Evolutionary conservation across 2,888 invertebrate species (phyloP).

Genomic region (Troides helena): DNA sequence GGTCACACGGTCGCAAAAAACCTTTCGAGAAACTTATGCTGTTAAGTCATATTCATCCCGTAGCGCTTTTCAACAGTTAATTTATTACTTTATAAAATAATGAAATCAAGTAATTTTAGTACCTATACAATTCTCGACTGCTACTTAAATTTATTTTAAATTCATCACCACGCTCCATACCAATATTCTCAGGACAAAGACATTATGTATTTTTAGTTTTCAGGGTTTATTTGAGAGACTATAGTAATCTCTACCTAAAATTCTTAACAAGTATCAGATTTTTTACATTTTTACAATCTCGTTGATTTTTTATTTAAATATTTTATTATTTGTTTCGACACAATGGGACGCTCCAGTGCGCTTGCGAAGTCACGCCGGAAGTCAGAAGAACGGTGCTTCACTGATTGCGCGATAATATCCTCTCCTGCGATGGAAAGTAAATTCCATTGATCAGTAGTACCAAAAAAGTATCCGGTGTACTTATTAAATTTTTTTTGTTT

Average conservation of each 20-base stretch:
- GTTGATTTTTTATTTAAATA: background rate
- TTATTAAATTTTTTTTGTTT: conserved; percentile 34
- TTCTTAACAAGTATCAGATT: no score
- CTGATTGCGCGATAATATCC: conserved; percentile 43
- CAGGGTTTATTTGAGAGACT: no score
- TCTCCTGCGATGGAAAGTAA: conserved; percentile 19
- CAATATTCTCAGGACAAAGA: no score
- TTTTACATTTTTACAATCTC: background rate
- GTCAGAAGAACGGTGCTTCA: conserved; percentile 52
- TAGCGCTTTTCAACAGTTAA: background rate
- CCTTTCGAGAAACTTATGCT: conserved; percentile 22
- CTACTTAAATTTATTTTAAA: no score
- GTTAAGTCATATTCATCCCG: conserved; percentile 16
- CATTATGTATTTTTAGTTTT: no score
- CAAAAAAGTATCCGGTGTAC: conserved; percentile 33
- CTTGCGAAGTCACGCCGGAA: conserved; percentile 62
- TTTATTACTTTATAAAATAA: background rate
- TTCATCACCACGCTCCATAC: no score
- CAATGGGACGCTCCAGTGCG: conserved; percentile 58
- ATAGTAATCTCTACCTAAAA: no score
- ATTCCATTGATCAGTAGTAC: conserved; percentile 34
- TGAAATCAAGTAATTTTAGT: background rate
- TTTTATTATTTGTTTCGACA: conserved; percentile 5
- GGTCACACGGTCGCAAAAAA: conserved; percentile 46
- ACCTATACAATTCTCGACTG: no score